phyloP scores from a whole-genome alignment of 2,113 vertebrate genomes.

The Rhizomys pruinosus region DNA sequence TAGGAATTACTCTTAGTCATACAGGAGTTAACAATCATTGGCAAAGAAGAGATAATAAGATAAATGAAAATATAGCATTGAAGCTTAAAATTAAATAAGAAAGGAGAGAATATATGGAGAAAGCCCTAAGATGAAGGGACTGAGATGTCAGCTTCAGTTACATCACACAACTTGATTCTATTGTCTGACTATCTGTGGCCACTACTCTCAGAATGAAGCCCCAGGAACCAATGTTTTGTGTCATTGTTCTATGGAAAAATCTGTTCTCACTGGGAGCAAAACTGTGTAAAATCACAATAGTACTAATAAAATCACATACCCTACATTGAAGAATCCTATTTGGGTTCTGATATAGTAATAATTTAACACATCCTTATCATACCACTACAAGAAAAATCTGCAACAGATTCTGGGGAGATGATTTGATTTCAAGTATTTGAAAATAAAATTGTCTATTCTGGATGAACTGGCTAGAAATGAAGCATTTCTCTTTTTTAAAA shows the following conservation, averaged over 20 bases:
- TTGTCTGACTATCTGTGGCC: not conserved
- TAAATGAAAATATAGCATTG: constrained; percentile 4
- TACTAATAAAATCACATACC: not conserved
- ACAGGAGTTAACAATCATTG: not conserved
- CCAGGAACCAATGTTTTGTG: not conserved
- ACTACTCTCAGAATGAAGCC: not conserved
- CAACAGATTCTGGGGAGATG: not conserved
- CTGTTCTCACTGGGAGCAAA: not conserved
- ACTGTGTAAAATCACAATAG: not conserved
- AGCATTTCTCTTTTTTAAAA: constrained; percentile 1
- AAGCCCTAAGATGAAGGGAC: not conserved
- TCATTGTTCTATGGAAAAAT: not conserved
- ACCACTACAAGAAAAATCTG: not conserved
- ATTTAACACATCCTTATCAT: not conserved
- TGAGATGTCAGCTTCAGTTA: not conserved
- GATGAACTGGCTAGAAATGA: not conserved
- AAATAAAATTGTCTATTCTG: constrained; percentile 3
- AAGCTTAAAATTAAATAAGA: constrained; percentile 24
- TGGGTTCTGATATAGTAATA: not conserved
- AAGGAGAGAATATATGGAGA: not conserved
- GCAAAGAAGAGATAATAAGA: not conserved
- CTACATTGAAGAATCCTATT: not conserved
- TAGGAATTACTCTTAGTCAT: not conserved
- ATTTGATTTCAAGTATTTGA: not conserved
- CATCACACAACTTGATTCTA: not conserved